A percentile compares a stretch with the other conserved stretches of the same genome.
Evolutionary conservation across 2,888 invertebrate species (phyloP).

Genomic region (Panorpa germanica): DNA sequence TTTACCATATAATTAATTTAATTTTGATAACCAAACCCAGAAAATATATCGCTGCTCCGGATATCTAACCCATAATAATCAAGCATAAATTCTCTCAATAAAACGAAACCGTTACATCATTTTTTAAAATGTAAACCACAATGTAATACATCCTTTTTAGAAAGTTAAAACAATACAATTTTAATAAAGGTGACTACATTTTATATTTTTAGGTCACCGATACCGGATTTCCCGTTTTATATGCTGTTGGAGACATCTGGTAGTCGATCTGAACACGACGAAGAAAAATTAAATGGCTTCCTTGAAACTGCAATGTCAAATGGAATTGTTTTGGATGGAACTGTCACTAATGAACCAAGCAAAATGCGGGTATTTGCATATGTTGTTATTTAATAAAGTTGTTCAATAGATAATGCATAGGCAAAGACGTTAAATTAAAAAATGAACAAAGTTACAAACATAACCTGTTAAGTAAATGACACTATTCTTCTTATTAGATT

Average conservation of each 20-base stretch:
- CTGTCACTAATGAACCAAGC: slow-evolving; percentile 61
- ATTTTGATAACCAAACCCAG: too few species aligned
- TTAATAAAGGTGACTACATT: neutral
- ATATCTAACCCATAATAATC: too few species aligned
- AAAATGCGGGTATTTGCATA: slow-evolving; percentile 55
- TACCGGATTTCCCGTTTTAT: slow-evolving; percentile 57
- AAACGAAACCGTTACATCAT: too few species aligned
- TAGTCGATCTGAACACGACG: slow-evolving; percentile 67
- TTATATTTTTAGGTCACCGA: slow-evolving; percentile 28
- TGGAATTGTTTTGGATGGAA: slow-evolving; percentile 63
- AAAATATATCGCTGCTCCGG: too few species aligned
- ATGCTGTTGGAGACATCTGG: slow-evolving; percentile 79
- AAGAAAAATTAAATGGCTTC: slow-evolving; percentile 67
- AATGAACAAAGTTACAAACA: too few species aligned
- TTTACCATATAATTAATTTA: neutral
- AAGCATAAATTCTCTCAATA: too few species aligned
- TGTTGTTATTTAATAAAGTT: slow-evolving; percentile 5
- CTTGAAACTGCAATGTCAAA: slow-evolving; percentile 51
- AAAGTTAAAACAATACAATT: neutral
- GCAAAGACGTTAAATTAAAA: too few species aligned
- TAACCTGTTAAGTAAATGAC: too few species aligned
- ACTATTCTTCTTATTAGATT: too few species aligned
- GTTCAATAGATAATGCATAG: neutral
- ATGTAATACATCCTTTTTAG: neutral
- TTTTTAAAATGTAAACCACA: slow-evolving; percentile 1